phyloP scores from a whole-genome alignment of 2,888 invertebrate genomes.

The Megaustenia siamemsis region DNA sequence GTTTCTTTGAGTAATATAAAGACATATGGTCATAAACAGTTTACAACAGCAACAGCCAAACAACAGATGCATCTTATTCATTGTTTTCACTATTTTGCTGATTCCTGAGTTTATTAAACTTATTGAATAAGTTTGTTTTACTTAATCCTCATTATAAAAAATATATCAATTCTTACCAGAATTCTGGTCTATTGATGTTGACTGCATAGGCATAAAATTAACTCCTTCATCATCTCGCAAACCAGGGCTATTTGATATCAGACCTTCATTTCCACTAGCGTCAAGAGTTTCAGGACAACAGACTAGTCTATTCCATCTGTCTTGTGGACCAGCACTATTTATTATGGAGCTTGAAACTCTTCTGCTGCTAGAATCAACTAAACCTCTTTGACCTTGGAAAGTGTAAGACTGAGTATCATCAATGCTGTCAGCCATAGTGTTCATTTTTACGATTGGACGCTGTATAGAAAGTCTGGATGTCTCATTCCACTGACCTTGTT shows the following conservation, averaged over 20 bases:
- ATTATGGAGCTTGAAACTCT: neutral
- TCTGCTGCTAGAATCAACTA: constrained; percentile 17
- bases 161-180: constrained; percentile 4
- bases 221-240: neutral
- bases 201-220: constrained; percentile 10
- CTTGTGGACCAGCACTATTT: neutral
- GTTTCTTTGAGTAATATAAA: no score
- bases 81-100: no score
- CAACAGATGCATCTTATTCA: no score
- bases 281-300: constrained; percentile 16
- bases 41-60: no score
- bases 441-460: constrained; percentile 17
- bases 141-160: no score
- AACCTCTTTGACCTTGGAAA: constrained; percentile 25
- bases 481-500: constrained; percentile 22
- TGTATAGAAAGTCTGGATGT: constrained; percentile 11
- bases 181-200: constrained; percentile 10
- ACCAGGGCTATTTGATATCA: neutral
- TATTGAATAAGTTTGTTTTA: no score
- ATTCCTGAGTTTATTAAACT: no score
- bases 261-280: neutral
- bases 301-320: constrained; percentile 39
- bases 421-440: neutral
- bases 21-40: no score
- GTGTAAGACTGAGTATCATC: constrained; percentile 11